These are phyloP conservation scores for Salminus brasiliensis DNA, from an alignment of 2,113 vertebrate genomes.

Conservation along the genomic window DNA sequence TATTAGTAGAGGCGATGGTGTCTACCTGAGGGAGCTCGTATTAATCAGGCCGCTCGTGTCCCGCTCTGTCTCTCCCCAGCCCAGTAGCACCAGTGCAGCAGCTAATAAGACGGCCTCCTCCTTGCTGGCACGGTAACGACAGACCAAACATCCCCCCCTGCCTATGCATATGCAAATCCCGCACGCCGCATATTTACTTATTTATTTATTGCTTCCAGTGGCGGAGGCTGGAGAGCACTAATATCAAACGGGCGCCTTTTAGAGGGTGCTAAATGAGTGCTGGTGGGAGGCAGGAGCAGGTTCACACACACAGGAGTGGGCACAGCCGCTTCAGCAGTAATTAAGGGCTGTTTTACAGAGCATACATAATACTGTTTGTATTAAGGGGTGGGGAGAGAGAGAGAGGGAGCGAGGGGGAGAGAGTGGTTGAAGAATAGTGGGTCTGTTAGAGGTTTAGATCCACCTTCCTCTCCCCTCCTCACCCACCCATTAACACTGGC, in stretches of 20 bases:
- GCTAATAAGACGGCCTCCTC: slow-evolving; percentile 92
- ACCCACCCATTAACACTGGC: slow-evolving; percentile 56
- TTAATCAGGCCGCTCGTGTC: slow-evolving; percentile 98
- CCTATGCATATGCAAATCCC: slow-evolving; percentile 99
- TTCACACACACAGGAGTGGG: slow-evolving; percentile 81
- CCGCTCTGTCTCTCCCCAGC: slow-evolving; percentile 89
- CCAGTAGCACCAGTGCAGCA: slow-evolving; percentile 85
- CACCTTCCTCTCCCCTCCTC: slow-evolving; percentile 63
- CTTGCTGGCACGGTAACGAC: slow-evolving; percentile 83
- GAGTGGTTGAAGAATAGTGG: slow-evolving; percentile 64
- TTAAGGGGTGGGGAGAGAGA: slow-evolving; percentile 83
- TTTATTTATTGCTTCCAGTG: slow-evolving; percentile 70
- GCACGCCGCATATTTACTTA: slow-evolving; percentile 86
- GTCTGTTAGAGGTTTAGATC: slow-evolving; percentile 80
- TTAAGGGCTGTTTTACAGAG: slow-evolving; percentile 98
- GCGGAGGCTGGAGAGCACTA: slow-evolving; percentile 94
- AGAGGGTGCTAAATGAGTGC: slow-evolving; percentile 97
- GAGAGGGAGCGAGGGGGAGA: slow-evolving; percentile 81
- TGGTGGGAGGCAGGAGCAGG: slow-evolving; percentile 93
- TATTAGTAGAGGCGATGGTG: slow-evolving; percentile 89
- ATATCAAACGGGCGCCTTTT: slow-evolving; percentile 99
- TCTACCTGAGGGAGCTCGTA: slow-evolving; percentile 93
- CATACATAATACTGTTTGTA: slow-evolving; percentile 99
- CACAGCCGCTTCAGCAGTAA: slow-evolving; percentile 95
- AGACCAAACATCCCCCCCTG: slow-evolving; percentile 98